Percentiles rank a stretch among this genome's conserved stretches.
phyloP scores from a whole-genome alignment of 2,797 vertebrate genomes.

The Ibycter americanus region DNA sequence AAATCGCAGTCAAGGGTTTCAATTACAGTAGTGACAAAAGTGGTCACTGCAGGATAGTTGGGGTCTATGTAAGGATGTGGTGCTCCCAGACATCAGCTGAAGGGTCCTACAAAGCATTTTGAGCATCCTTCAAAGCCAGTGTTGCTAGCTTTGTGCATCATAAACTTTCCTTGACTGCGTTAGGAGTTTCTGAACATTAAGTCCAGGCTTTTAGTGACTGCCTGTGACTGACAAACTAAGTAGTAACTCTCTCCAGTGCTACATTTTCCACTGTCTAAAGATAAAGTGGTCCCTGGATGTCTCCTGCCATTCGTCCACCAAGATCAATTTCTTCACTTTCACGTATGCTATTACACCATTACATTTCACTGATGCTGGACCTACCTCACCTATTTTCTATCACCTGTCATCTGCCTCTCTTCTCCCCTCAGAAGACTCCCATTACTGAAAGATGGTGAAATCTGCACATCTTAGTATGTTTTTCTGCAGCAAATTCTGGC shows the following conservation, averaged over 20 bases:
- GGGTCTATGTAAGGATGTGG: not conserved
- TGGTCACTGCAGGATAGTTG: not conserved
- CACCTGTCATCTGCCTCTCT: not conserved
- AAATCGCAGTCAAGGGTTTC: not conserved
- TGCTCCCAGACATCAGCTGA: not conserved
- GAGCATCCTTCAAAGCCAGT: not conserved
- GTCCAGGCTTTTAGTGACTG: not conserved
- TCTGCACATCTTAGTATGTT: not conserved
- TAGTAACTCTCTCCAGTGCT: not conserved
- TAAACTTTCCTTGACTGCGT: not conserved
- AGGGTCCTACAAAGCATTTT: not conserved
- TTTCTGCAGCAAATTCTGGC: not conserved
- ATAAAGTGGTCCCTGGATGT: not conserved
- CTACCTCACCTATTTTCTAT: not conserved
- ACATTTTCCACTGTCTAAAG: not conserved
- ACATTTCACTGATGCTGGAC: not conserved
- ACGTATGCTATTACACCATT: not conserved
- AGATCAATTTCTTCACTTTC: not conserved
- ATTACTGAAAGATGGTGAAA: not conserved
- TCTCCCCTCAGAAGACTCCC: not conserved
- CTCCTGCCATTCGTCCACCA: not conserved
- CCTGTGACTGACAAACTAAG: not conserved
- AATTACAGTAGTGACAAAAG: not conserved
- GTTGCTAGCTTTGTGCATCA: not conserved
- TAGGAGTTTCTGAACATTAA: not conserved